Conservation (phyloP, 2,888 invertebrate species). For the Campoplex capitator region DNA sequence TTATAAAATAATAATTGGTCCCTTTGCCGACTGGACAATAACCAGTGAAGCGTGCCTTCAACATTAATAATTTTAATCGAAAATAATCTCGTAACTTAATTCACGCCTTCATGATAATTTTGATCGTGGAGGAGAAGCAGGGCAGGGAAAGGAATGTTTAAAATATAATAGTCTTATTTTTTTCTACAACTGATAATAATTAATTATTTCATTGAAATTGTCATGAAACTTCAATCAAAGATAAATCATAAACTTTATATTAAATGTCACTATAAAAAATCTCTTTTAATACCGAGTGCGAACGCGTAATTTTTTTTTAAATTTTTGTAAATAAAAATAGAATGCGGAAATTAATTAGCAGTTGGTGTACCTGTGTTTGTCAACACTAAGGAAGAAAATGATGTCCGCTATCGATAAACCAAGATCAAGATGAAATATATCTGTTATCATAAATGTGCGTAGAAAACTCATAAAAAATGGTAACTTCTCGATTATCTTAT, state of each 20-base stretch:
- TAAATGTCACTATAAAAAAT: not conserved
- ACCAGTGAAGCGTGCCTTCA: slow-evolving; percentile 44
- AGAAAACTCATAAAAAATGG: slow-evolving; percentile 21
- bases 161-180: not conserved
- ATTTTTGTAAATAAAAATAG: not conserved
- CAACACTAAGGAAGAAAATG: not conserved
- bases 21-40: slow-evolving; percentile 50
- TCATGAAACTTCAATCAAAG: not conserved
- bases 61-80: slow-evolving; percentile 46
- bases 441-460: slow-evolving; percentile 3
- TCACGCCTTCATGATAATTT: not conserved
- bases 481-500: slow-evolving; percentile 49
- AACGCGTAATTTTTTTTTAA: not conserved
- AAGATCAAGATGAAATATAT: slow-evolving; percentile 35
- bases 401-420: slow-evolving; percentile 8
- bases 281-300: not conserved
- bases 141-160: not conserved
- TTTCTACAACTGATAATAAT: not conserved
- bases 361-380: not conserved
- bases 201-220: not conserved
- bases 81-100: not conserved
- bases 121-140: not conserved
- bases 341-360: slow-evolving; percentile 3
- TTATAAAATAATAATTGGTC: slow-evolving; percentile 52
- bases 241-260: not conserved